Conservation (phyloP, 2,113 vertebrate genomes). For the Oryzias curvinotus region DNA sequence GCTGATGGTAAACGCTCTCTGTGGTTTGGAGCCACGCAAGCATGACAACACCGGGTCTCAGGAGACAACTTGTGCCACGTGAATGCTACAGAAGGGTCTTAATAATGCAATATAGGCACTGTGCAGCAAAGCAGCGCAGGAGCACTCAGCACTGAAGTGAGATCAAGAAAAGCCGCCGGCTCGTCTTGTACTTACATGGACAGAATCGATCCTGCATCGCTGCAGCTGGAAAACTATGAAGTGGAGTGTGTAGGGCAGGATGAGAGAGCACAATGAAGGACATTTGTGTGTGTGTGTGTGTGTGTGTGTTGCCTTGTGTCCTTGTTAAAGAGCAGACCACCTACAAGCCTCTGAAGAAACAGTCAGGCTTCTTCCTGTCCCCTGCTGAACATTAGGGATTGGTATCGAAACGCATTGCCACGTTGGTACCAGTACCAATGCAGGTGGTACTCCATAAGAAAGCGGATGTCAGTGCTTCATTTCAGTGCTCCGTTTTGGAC, state of each 20-base stretch:
- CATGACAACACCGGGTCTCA: conserved; percentile 32
- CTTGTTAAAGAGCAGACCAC: conserved; percentile 49
- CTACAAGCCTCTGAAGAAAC: conserved; percentile 38
- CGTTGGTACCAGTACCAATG: no score
- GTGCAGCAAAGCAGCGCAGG: conserved; percentile 12
- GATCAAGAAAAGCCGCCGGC: conserved; percentile 33
- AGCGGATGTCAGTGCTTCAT: no score
- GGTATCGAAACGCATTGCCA: no score
- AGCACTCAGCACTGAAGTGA: conserved; percentile 30
- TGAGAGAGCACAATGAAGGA: background rate
- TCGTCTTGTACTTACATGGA: conserved; percentile 46
- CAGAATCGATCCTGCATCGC: conserved; percentile 42
- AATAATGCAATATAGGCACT: conserved; percentile 38
- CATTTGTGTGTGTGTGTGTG: background rate
- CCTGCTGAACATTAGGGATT: no score
- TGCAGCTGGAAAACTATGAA: conserved; percentile 26
- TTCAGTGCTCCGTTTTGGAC: no score
- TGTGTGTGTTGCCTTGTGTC: conserved; percentile 15
- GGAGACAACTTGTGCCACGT: conserved; percentile 14
- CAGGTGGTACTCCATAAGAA: no score
- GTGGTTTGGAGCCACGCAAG: conserved; percentile 13
- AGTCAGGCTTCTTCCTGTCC: conserved; percentile 38
- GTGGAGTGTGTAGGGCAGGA: background rate
- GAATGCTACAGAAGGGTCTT: conserved; percentile 26
- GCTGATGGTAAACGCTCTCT: conserved; percentile 29